phyloP scores from a whole-genome alignment of 1,140 invertebrate species.

The Sipha flava region DNA sequence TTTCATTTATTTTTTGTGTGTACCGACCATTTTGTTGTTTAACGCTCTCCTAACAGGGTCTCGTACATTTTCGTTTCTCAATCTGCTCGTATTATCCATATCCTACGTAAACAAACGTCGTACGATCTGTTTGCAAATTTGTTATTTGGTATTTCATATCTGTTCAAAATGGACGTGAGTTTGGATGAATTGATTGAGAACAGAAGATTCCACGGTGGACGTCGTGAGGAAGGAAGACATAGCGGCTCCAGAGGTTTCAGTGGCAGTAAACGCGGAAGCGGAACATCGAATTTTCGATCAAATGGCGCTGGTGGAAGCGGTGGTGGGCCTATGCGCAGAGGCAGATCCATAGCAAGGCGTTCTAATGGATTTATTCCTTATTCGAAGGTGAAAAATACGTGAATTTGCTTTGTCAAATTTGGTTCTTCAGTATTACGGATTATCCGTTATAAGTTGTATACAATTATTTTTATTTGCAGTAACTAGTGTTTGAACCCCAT shows the following conservation, averaged over 20 bases:
- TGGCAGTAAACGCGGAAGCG: not conserved
- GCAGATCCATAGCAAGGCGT: constrained; percentile 41
- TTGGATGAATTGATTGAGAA: constrained; percentile 6
- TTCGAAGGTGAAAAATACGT: constrained; percentile 41
- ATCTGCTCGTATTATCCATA: no score
- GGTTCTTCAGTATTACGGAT: not conserved
- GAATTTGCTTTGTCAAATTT: not conserved
- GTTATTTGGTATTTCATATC: no score
- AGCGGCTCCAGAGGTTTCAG: not conserved
- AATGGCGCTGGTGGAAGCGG: constrained; percentile 42
- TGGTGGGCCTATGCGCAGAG: constrained; percentile 47
- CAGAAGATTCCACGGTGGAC: not conserved
- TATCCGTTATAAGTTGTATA: not conserved
- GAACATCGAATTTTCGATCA: constrained; percentile 18
- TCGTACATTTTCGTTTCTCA: no score
- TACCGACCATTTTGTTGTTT: no score
- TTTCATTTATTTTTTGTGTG: no score
- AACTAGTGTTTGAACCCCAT: no score
- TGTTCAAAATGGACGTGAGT: not conserved
- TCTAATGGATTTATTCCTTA: constrained; percentile 37
- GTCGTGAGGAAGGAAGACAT: constrained; percentile 7
- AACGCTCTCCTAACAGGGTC: no score
- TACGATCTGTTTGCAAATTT: not conserved
- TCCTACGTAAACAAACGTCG: no score
- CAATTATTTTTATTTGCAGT: not conserved